Evolutionary conservation across 2,113 vertebrate genomes (phyloP), one percentile per base, ranked within the genome.

Genomic region (Psilopogon haemacephalus): DNA sequence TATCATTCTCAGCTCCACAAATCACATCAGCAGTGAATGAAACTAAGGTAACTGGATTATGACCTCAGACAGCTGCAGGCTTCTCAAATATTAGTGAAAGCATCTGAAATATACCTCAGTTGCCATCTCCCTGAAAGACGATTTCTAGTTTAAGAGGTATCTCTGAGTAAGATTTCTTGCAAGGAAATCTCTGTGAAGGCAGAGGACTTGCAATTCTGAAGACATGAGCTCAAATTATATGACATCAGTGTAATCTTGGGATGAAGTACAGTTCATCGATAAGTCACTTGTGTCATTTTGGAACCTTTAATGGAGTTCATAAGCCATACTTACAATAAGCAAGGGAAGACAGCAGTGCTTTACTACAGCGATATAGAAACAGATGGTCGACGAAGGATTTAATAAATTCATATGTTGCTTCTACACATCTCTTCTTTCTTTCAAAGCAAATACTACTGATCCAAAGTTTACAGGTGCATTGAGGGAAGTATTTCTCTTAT

Each of bases 11-110:
- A 67, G 59, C 64, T 93, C 37, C 60, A 96, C 75, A 63, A 92
- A 95, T 76, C 70, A 70, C 35, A 94, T 35, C 72, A 86, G 95
- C 83, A 96, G 86, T 95, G 94, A 97, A 96, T 78, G 77, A 95
- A 77, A 88, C 48, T 63, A 68, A 89, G 89, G 71, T 18, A 95
- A 88, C 59, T 56, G 71, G 40, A 24, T 55, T 86, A 92, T 96
- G 48, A 87, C 63, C 73, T 96, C 86, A 35, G 67, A 84, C 27
- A 89, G 82, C 64, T 89, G 89, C 81, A 95, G 70, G 42, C 27
- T 90, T 70, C 89, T 90, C n/a, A 90, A 55, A 94, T 62, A 62
- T 95, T 93, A 91, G 84, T 71, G 72, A 91, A 94, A 92, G 63
- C 54, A 86, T 88, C 64, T 84, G 56, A 94, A 92, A 95, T 93